Base-by-base conservation (phyloP, 2,113 vertebrate species). In the Charina bottae region DNA sequence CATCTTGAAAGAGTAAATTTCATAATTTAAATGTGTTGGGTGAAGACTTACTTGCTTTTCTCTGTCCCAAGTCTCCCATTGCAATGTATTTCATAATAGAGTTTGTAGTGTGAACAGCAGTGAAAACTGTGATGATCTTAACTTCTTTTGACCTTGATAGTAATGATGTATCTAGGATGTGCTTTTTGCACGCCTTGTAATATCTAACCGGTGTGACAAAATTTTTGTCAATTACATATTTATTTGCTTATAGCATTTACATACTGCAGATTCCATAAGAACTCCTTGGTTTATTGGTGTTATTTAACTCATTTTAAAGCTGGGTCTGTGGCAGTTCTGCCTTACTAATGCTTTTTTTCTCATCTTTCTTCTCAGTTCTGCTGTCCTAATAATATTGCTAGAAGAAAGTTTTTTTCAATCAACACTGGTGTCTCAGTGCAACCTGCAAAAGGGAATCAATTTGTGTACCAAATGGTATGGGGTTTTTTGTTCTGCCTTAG, bases 241-340 rank as follows among this genome's bases (percentile, higher is more conserved):
- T 78, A 37, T 42, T 78, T 78, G 21, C 72, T 78, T 78, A 37
- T 17, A 78, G 33, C 33, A 37, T 37, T 78, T 15, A 19, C 68
- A 37, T 37, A 42, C 33, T 78, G 68, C 68, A 37, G n/a, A 37
- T 78, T 78, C 68, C 33, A 78, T 72, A 72, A 72, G 28, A 11
- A 33, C n/a, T 72, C 28, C 64, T 72, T 72, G 64, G 68, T 37
- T 83, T 90, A 0, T 55, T 93, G 93, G 64, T 90, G 95, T 28
- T 87, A 1, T 21, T 90, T 93, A 87, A 19, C 90, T 95, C 24
- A 93, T 92, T 94, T 90, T 93, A 92, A 93, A 94, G 54, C 91
- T 94, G 55, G 83, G 94, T 78, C 92, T 93, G 85, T 88, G 95
- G 94, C 93, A 55, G 88, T 90, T 94, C 24, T 91, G 23, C 87